Evolutionary conservation across 2,888 invertebrate genomes (phyloP), one percentile per base, ranked within the genome.

Genomic region (Catocala sponsa): DNA sequence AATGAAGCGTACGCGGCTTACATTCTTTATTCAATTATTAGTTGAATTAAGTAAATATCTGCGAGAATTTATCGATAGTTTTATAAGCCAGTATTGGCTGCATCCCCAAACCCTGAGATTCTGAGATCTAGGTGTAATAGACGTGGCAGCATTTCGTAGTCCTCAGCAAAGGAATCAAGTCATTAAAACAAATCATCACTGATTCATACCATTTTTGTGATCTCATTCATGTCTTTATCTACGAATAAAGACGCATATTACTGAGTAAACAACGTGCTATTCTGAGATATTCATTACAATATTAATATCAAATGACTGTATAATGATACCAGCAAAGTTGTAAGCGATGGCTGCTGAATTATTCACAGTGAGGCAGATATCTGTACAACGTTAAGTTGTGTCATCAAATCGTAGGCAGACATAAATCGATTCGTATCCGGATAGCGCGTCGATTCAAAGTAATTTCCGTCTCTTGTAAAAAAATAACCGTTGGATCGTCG

Each of bases 391-490:
- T 68, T 57, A 57, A 58, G 47, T 52, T 61, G 43, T 68, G 60
- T 69, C 69, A 65, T 66, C 63, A 61, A 68, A 67, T 70, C 68
- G 51, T 51, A 60, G 69, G 65, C 72, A 70, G 65, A 68, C 68
- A 68, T 70, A 59, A 71, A 81, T 78, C 72, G 77, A 59, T 74
- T 76, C 74, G 72, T 68, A 75, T 82, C 81, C 84, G 81, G 80
- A 82, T 80, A 75, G 78, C 75, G 63, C 78, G 79, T 81, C 78
- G 82, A 87, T 80, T 84, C 85, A 80, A 81, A 81, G 80, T 86
- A 86, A 90, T 89, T 88, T 90, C 91, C 88, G 87, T 68, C 70
- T 74, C 70, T 71, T 76, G 70, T 79, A 86, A 87, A 89, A 87
- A 87, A 84, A 78, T 78, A 81, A 83, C 82, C 83, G 86, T 86